Base-by-base conservation (phyloP, 2,797 vertebrate species). In the Tachyglossus aculeatus region DNA sequence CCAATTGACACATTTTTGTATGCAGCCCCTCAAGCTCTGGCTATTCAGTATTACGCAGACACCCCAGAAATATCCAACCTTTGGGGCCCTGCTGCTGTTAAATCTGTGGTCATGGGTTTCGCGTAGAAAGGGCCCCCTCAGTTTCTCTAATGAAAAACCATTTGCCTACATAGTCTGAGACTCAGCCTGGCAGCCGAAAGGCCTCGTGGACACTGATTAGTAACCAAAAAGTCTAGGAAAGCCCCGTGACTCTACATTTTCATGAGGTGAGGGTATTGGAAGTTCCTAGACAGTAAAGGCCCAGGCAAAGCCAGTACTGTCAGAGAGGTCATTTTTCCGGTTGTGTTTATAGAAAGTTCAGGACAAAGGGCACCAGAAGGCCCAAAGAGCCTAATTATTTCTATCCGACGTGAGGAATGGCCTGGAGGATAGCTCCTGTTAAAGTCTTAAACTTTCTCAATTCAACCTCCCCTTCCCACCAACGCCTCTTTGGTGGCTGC, bases 101-200 rank as follows among this genome's bases (percentile, higher is more conserved):
- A 14, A 15, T 27, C 7, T 0, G 0, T n/a, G n/a, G n/a, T n/a
- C n/a, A n/a, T n/a, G n/a, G n/a, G n/a, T n/a, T n/a, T n/a, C n/a
- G n/a, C n/a, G n/a, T n/a, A n/a, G n/a, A n/a, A n/a, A n/a, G n/a
- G 47, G 6, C 24, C 44, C 14, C 22, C 48, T 11, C 19, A n/a
- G n/a, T n/a, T n/a, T n/a, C n/a, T n/a, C n/a, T n/a, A n/a, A n/a
- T 21, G 27, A 50, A 24, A 51, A 33, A 0, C 0, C 0, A 1
- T 53, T 24, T 60, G 5, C 44, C 67, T 62, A 0, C 0, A 27
- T 24, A 36, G 9, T 2, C 21, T 3, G 43, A n/a, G n/a, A 51
- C 9, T 58, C 6, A 9, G 3, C 69, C 21, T 25, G 56, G 29
- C 2, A 3, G 4, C 4, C 1, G 12, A 11, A 7, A 1, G 16